Base-by-base conservation (phyloP, 1,140 invertebrate genomes). In the Brachionus rotundiformis region DNA sequence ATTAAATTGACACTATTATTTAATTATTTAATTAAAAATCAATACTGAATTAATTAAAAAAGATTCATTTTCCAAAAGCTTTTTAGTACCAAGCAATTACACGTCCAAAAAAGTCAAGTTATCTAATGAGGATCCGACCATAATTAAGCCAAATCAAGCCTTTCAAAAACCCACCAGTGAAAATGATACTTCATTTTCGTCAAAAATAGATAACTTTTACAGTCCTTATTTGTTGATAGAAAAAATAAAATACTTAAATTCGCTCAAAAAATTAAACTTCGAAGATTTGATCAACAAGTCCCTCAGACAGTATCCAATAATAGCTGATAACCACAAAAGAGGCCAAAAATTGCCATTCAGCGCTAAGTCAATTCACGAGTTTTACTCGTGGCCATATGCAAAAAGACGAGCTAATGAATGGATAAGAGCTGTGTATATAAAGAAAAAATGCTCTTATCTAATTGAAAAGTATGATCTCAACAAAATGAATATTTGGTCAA, bases 321-420 rank as follows among this genome's bases (percentile, higher is more conserved):
- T 79, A 19, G 7, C 0, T 19, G 76, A 79, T 13, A 59, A 59
- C 8, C 16, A 8, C n/a, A 41, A 73, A 27, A 73, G 44, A 25
- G 0, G 10, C 2, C 29, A 8, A 54, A 79, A 27, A 16, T 27
- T 59, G 1, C 5, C 89, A 89, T 31, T 91, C 90, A 81, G 86
- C 87, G 89, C 88, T 27, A 29, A 82, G 6, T 88, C 85, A 79
- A 80, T 84, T 41, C 84, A 88, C n/a, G 86, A 89, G 54, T 91
- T 88, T 85, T 82, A 88, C n/a, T 82, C 83, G 2, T 89, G 87
- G 84, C 90, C 88, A 81, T 82, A 88, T 33, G 89, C 88, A 6
- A 91, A 91, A 82, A 88, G 89, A 82, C 83, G 87, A 82, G 89
- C 90, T 19, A 84, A 87, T 16, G 90, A 91, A 79, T 79, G 76